These are phyloP conservation scores for Addax nasomaculatus DNA, from an alignment of 2,113 vertebrate genomes.

Conservation along the genomic window DNA sequence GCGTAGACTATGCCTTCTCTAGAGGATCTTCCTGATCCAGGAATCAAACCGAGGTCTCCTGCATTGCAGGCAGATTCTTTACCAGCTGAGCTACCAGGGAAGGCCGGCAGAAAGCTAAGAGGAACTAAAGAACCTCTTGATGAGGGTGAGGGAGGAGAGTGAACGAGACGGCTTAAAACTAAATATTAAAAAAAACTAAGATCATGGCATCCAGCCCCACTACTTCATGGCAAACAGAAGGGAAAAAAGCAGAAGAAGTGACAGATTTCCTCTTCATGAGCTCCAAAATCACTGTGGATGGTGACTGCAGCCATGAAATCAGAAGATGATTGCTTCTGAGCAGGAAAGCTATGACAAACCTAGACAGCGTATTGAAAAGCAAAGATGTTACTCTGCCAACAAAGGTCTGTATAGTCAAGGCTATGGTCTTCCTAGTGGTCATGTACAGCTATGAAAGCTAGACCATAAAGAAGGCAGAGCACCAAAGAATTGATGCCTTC, in stretches of 20 bases:
- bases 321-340: not conserved
- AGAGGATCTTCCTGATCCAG: not conserved
- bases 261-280: not conserved
- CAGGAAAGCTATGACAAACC: not conserved
- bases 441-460: not conserved
- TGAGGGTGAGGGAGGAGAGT: not conserved
- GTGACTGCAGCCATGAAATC: not conserved
- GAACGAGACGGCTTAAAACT: fast-evolving
- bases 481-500: not conserved
- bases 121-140: not conserved
- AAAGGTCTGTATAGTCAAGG: not conserved
- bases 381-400: not conserved
- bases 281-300: not conserved
- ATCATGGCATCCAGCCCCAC: not conserved
- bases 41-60: not conserved
- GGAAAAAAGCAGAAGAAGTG: not conserved
- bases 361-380: not conserved
- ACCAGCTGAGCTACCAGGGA: not conserved
- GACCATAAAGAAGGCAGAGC: not conserved
- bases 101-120: not conserved
- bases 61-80: not conserved
- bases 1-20: not conserved
- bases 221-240: not conserved
- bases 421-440: not conserved
- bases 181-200: not conserved